Evolutionary conservation across 2,113 vertebrate species (phyloP).

Genomic region (Oceanites oceanicus): DNA sequence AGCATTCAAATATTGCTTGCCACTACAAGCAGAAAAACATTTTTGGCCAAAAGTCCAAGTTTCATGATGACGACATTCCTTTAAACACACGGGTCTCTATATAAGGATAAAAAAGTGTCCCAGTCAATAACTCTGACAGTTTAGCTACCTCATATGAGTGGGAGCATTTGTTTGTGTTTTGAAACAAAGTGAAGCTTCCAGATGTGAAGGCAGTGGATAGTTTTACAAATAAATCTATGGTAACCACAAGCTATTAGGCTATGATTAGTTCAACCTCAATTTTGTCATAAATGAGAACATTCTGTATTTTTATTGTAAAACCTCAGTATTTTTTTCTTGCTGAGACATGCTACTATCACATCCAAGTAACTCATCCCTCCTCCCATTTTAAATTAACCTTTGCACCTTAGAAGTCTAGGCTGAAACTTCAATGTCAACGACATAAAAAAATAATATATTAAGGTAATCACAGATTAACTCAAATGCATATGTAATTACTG

Average conservation of each 20-base stretch:
- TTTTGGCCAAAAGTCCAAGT: not conserved
- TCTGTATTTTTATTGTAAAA: not conserved
- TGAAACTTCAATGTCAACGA: not conserved
- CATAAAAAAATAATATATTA: not conserved
- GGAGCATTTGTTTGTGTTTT: not conserved
- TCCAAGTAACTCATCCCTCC: not conserved
- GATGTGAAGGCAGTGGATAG: not conserved
- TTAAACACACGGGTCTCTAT: not conserved
- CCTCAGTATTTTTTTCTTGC: not conserved
- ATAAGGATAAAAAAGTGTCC: not conserved
- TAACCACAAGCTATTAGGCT: not conserved
- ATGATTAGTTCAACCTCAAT: not conserved
- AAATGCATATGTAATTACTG: not conserved
- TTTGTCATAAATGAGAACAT: conserved; percentile 19
- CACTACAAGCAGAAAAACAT: not conserved
- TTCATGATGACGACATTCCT: not conserved
- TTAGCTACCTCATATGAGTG: not conserved
- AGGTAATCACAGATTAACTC: not conserved
- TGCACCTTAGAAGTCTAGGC: not conserved
- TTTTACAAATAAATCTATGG: conserved; percentile 18
- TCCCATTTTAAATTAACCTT: not conserved
- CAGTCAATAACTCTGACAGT: not conserved
- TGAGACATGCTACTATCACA: not conserved
- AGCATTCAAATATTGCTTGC: not conserved
- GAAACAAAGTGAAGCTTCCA: conserved; percentile 3